phyloP scores from a whole-genome alignment of 2,888 invertebrate species.

The Nemurella pictetii region DNA sequence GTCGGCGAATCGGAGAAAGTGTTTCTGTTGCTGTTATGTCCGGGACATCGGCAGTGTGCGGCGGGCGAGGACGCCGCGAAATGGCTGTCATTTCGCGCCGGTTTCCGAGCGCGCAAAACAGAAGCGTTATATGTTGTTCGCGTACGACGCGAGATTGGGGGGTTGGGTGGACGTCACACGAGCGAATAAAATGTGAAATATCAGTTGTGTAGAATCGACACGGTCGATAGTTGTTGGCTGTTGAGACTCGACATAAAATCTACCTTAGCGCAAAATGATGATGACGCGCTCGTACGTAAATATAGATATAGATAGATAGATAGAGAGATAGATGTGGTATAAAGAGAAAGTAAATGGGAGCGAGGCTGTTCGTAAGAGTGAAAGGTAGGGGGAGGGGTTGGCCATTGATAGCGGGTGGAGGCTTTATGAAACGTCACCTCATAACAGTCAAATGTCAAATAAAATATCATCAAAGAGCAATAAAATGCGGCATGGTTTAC shows the following conservation, averaged over 20 bases:
- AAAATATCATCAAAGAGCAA: constrained; percentile 1
- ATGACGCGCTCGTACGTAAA: neutral
- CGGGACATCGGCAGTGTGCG: neutral
- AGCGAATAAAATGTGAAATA: neutral
- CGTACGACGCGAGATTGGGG: neutral
- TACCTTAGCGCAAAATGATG: neutral
- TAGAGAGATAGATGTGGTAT: neutral
- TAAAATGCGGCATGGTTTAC: constrained; percentile 1
- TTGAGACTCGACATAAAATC: neutral
- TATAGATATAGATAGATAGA: neutral
- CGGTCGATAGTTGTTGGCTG: neutral
- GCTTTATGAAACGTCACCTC: neutral
- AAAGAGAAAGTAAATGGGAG: no score
- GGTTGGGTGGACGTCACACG: neutral
- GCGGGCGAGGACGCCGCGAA: neutral
- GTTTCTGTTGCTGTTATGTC: neutral
- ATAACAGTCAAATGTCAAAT: constrained; percentile 1
- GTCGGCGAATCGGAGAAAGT: neutral
- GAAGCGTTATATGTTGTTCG: neutral
- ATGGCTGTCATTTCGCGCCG: neutral
- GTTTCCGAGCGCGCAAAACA: neutral
- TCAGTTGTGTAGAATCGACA: neutral
- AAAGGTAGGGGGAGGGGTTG: no score
- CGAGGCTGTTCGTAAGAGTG: no score
- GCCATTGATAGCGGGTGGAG: neutral